Base-by-base conservation (phyloP, 2,797 vertebrate genomes). In the Eremophila alpestris region DNA sequence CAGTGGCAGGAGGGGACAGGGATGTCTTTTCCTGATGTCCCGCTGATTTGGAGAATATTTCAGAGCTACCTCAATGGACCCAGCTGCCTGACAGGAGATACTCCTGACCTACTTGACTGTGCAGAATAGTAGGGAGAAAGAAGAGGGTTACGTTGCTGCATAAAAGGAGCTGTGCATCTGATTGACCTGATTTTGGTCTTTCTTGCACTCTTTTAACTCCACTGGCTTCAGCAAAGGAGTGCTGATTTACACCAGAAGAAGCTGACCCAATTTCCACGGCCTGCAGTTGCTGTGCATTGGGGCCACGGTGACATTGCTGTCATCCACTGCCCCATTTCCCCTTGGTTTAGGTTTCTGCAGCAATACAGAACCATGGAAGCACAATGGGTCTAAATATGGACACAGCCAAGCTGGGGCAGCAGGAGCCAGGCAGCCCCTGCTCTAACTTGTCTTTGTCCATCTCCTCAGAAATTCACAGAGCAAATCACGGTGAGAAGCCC, bases 181-280 rank as follows among this genome's bases (percentile, higher is more conserved):
- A 89, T 87, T 97, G 89, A 97, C 94, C 95, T 89, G 92, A 93
- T 97, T 97, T 79, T 94, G 89, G 36, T 94, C 75, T 80, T 91
- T 83, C 70, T 96, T 93, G 52, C 40, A 40, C 60, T 90, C 81
- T 89, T 89, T 84, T 85, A 93, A 80, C 68, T 80, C 75, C 54
- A 58, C 64, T 64, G 89, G 56, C 71, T 95, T 87, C 60, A 83
- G 67, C 45, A 84, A 40, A 95, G 77, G 45, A 79, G 43, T 79
- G 63, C 46, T 87, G 78, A 84, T 89, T 94, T 95, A 74, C 87
- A 85, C 75, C 77, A 94, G 85, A 46, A 94, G 94, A 43, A 93
- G 71, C 56, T 80, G 75, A 93, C 94, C 78, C 7, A 2, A 7
- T 93, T 93, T 93, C 84, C 15, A 2, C 48, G 77, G 59, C 83